These are phyloP conservation scores for Parazoanthus atlanticus DNA, from an alignment of 92 coral and sea anemone genomes.

Conservation along the genomic window DNA sequence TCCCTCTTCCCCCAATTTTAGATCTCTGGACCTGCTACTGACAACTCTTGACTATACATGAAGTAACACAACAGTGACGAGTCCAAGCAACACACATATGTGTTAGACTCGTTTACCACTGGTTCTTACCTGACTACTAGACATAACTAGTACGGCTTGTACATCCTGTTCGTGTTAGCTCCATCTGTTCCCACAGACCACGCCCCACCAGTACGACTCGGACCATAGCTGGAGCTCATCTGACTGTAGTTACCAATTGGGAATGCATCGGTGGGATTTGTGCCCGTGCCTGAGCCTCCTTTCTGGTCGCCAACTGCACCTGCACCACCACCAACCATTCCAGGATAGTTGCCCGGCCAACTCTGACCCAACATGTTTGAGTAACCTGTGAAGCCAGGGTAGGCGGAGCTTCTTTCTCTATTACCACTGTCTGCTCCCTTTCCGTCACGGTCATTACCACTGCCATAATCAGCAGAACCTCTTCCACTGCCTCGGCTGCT, in stretches of 20 bases:
- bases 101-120: not conserved
- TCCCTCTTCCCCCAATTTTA: too few relatives aligned
- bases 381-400: constrained; percentile 37
- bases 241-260: constrained; percentile 35
- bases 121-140: not conserved
- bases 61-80: too few relatives aligned
- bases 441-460: constrained; percentile 3
- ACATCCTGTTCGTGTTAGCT: constrained; percentile 8
- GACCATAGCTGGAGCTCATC: constrained; percentile 35
- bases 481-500: constrained; percentile 6
- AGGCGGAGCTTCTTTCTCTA: constrained; percentile 34
- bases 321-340: not conserved
- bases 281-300: not conserved
- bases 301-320: constrained; percentile 16
- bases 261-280: constrained; percentile 35
- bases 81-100: not conserved
- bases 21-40: not conserved
- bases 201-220: constrained; percentile 14
- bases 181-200: constrained; percentile 40
- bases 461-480: constrained; percentile 13
- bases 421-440: constrained; percentile 28
- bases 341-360: constrained; percentile 33
- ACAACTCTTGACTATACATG: too few relatives aligned
- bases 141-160: constrained; percentile 19
- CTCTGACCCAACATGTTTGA: constrained; percentile 38